A percentile compares a stretch with the other conserved stretches of the same genome.
Conservation (phyloP, 2,113 vertebrate species). For the Archilochus colubris region DNA sequence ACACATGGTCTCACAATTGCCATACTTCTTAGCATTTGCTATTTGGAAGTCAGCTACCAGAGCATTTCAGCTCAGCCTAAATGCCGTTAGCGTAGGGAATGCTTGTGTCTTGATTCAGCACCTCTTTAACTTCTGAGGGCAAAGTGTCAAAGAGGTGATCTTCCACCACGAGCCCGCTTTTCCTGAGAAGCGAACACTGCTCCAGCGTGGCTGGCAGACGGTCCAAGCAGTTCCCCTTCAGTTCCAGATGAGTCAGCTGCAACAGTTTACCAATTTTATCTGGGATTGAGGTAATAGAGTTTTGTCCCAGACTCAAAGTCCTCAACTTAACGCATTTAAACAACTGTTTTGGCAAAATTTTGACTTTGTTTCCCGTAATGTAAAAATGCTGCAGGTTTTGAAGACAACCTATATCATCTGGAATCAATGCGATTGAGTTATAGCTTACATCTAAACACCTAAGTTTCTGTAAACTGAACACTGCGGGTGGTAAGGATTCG, state of each 20-base stretch:
- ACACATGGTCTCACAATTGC: slow-evolving; percentile 51
- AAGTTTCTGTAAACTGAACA: slow-evolving; percentile 95
- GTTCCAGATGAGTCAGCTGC: slow-evolving; percentile 92
- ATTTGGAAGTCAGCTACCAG: slow-evolving; percentile 48
- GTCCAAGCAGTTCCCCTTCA: slow-evolving; percentile 97
- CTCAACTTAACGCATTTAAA: slow-evolving; percentile 95
- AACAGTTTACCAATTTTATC: slow-evolving; percentile 91
- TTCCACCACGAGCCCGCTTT: slow-evolving; percentile 89
- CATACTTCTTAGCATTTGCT: slow-evolving; percentile 44
- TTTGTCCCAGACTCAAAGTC: slow-evolving; percentile 92
- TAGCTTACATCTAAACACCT: slow-evolving; percentile 93
- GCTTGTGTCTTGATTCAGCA: slow-evolving; percentile 90
- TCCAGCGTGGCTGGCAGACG: slow-evolving; percentile 89
- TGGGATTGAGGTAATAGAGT: slow-evolving; percentile 88
- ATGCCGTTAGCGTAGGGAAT: slow-evolving; percentile 89
- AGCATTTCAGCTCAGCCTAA: slow-evolving; percentile 62
- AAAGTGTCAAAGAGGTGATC: slow-evolving; percentile 97
- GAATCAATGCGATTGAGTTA: slow-evolving; percentile 88
- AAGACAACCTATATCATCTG: slow-evolving; percentile 88
- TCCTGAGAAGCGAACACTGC: slow-evolving; percentile 89
- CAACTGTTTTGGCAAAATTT: slow-evolving; percentile 91
- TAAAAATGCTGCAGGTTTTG: slow-evolving; percentile 95
- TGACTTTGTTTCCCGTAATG: slow-evolving; percentile 93
- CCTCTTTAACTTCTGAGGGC: slow-evolving; percentile 92
- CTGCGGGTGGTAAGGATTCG: slow-evolving; percentile 87